Evolutionary conservation across 2,113 vertebrate genomes (phyloP).

Genomic region (Pantherophis guttatus): DNA sequence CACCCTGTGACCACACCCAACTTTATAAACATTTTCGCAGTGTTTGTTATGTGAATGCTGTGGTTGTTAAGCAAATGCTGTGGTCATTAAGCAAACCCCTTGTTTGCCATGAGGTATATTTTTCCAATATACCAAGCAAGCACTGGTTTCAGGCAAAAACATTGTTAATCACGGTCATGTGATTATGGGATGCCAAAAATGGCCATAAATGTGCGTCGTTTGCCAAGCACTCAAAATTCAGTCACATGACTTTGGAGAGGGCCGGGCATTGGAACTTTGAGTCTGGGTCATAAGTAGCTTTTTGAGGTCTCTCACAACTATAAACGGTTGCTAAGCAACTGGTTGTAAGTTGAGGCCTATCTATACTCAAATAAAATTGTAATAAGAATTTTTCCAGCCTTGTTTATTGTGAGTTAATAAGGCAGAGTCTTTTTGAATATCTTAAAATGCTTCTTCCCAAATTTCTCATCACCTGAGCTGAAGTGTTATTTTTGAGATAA

Average conservation of each 20-base stretch:
- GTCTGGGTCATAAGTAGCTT: neutral
- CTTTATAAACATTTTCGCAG: neutral
- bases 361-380: neutral
- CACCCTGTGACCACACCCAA: neutral
- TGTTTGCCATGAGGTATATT: neutral
- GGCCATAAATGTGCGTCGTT: neutral
- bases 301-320: neutral
- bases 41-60: neutral
- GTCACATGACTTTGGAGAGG: neutral
- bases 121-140: neutral
- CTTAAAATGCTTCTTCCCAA: neutral
- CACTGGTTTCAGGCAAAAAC: neutral
- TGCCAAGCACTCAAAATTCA: neutral
- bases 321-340: neutral
- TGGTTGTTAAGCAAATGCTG: no score
- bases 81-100: neutral
- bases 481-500: neutral
- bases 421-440: neutral
- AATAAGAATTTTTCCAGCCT: neutral
- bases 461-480: neutral
- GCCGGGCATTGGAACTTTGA: neutral
- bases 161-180: neutral
- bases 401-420: neutral
- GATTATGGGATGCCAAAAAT: neutral
- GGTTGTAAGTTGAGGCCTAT: neutral